Evolutionary conservation across 2,888 invertebrate species (phyloP), one percentile per base, ranked within the genome.

Genomic region (Hecatera dysodea): DNA sequence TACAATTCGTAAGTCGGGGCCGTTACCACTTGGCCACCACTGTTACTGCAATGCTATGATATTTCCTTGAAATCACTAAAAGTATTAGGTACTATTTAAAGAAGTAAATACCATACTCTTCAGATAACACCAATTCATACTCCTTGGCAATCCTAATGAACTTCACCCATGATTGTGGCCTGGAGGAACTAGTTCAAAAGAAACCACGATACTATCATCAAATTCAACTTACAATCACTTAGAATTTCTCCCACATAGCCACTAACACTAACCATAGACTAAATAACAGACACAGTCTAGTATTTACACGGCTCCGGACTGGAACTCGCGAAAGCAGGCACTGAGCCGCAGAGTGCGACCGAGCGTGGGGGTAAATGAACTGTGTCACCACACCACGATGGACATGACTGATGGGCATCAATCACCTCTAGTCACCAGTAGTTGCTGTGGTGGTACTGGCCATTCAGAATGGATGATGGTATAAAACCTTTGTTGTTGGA

Each of bases 291-390:
- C 50, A 39, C 2, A 63, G 46, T 60, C 50, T 66, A 64, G 71
- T 50, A 63, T 64, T 72, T 72, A 66, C 67, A 53, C 63, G 62
- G 56, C 61, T 65, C 78, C 75, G 78, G 83, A 81, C 80, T 86
- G 78, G 84, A 84, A 86, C 81, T 84, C 79, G 82, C 74, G 87
- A 86, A 86, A 86, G 86, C 69, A 73, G 33, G 67, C 83, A 86
- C 50, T 86, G 72, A 86, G 75, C 83, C 85, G 86, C 71, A 64
- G 53, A 74, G 72, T 15, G 69, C 83, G 77, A 57, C 86, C 75
- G 72, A 79, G 77, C 86, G 82, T 82, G 78, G 46, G 75, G 83
- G 85, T 79, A 82, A 82, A 84, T 83, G 83, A 81, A 85, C 84
- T 85, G 85, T 85, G 67, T 74, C 83, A 73, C 70, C 63, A 61